phyloP scores from a whole-genome alignment of 2,888 invertebrate species.

The Apodemia hepburni region DNA sequence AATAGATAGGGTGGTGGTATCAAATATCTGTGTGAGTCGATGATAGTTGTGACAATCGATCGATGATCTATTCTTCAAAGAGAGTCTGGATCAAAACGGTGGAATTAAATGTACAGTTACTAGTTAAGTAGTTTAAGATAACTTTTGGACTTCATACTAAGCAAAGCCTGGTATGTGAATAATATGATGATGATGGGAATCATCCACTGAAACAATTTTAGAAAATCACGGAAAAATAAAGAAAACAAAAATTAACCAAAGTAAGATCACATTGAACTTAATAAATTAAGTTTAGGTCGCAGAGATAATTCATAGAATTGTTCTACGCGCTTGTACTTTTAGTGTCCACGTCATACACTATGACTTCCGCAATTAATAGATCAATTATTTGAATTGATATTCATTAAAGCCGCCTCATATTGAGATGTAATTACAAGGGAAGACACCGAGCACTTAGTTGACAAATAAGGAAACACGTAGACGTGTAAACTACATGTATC shows the following conservation, averaged over 20 bases:
- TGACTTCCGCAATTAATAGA: constrained; percentile 45
- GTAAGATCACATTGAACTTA: background rate
- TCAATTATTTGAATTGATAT: constrained; percentile 54
- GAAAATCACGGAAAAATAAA: background rate
- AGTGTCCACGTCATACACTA: constrained; percentile 31
- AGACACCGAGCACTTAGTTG: constrained; percentile 41
- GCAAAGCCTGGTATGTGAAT: too few relatives aligned
- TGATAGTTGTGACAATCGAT: too few relatives aligned
- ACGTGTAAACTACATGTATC: constrained; percentile 17
- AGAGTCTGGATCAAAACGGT: too few relatives aligned
- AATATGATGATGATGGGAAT: too few relatives aligned
- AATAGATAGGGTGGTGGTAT: too few relatives aligned
- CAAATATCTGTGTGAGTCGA: too few relatives aligned
- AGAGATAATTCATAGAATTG: background rate
- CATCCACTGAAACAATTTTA: too few relatives aligned
- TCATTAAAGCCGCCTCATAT: constrained; percentile 42
- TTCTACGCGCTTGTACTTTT: background rate
- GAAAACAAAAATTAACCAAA: background rate
- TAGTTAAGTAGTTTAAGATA: too few relatives aligned
- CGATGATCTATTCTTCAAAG: too few relatives aligned
- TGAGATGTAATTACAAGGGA: constrained; percentile 47
- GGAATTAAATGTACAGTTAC: too few relatives aligned
- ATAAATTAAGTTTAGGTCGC: background rate
- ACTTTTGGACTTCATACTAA: too few relatives aligned
- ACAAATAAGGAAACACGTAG: constrained; percentile 37